Base-by-base conservation (phyloP, 2,888 invertebrate species). In the Syritta pipiens region DNA sequence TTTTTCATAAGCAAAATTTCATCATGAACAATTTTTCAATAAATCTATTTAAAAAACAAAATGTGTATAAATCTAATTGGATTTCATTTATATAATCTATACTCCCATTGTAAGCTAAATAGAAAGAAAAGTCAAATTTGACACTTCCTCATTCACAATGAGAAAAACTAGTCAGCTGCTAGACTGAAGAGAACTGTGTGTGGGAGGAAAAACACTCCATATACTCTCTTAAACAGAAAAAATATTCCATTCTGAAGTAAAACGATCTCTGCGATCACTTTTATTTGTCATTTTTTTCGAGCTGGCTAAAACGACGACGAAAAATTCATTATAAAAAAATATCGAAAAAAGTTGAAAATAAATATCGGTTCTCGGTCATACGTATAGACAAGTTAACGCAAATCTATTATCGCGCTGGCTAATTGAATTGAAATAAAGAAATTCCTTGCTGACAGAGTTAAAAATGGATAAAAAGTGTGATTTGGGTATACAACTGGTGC, bases 241-340 rank as follows among this genome's bases (percentile, higher is more conserved):
- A 74, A 74, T 72, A 55, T 79, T 79, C 57, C 68, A 67, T 55
- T 71, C 14, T 53, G 32, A 35, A 67, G 79, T 79, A 74, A 79
- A 79, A 74, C 46, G 79, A 79, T 79, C 79, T 62, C 51, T 19
- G 30, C 44, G 65, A 65, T 77, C 59, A 26, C 28, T 69, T 71
- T 59, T 67, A 74, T 74, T 79, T 79, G 79, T 79, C 79, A 79
- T 62, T 74, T 79, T 79, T 57, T 17, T n/a, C n/a, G 59, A 67
- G 62, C 49, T 74, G 26, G 22, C 49, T 10, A 30, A 63, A 42
- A 51, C 28, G 59, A 59, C 48, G 49, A 59, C 35, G 10, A 59
- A 19, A 26, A 44, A 22, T 17, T 4, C 1, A 28, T 62, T 9
- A 14, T 46, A 12, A 46, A 74, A 53, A 59, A 63, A 62, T 28